phyloP scores from a whole-genome alignment of 2,113 vertebrate species.

The Electrona antarctica region DNA sequence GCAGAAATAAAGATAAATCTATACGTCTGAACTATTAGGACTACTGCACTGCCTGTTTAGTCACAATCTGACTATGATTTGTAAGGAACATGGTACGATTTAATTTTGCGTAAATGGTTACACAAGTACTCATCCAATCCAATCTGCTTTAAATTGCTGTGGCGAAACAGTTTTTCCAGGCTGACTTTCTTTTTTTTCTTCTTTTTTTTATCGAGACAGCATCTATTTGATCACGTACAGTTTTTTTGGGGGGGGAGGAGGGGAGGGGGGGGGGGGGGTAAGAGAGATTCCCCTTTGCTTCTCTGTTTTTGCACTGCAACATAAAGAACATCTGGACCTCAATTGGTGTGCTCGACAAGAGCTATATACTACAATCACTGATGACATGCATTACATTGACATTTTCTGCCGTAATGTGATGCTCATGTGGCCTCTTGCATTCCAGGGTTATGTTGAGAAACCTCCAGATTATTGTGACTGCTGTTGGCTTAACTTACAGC shows the following conservation, averaged over 20 bases:
- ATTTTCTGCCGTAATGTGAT: constrained; percentile 20
- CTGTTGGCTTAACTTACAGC: constrained; percentile 5
- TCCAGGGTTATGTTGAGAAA: background rate
- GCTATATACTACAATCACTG: constrained; percentile 10
- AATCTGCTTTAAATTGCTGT: background rate
- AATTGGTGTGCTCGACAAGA: constrained; percentile 14
- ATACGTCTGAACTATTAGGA: constrained; percentile 26
- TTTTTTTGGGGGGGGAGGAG: background rate
- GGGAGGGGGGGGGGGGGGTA: no score
- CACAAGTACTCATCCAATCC: background rate
- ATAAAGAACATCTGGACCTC: constrained; percentile 42
- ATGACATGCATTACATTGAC: constrained; percentile 17
- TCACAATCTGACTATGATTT: background rate
- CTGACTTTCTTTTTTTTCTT: no score
- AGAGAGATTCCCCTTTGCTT: background rate
- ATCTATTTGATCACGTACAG: constrained; percentile 22
- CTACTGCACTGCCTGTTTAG: background rate
- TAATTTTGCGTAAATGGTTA: background rate
- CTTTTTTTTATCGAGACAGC: background rate
- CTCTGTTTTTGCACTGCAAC: background rate
- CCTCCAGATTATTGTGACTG: constrained; percentile 14
- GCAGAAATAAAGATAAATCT: constrained; percentile 20
- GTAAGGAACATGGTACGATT: no score
- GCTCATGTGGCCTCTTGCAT: background rate
- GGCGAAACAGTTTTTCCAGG: no score